These are phyloP conservation scores for Crypturellus tataupa DNA, from an alignment of 2,797 vertebrate genomes.

Conservation along the genomic window DNA sequence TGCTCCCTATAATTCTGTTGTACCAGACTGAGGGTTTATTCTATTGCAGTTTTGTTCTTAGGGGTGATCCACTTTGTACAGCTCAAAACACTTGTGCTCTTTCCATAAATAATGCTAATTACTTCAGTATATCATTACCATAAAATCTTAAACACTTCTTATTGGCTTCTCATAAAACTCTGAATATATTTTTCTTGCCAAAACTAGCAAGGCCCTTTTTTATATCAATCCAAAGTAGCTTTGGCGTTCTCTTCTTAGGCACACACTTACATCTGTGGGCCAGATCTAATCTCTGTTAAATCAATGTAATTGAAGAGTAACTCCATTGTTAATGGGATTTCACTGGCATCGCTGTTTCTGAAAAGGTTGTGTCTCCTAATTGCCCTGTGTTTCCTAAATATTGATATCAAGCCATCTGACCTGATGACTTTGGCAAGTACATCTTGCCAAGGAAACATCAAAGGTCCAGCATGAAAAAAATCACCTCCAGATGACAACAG, in stretches of 20 bases:
- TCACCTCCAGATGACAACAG: background rate
- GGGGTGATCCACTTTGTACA: conserved; percentile 1
- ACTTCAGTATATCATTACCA: conserved; percentile 43
- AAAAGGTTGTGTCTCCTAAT: background rate
- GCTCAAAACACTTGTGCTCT: conserved; percentile 8
- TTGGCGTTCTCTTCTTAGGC: conserved; percentile 50
- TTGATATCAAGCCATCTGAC: background rate
- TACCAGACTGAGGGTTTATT: background rate
- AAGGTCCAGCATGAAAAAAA: background rate
- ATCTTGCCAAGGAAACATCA: conserved; percentile 14
- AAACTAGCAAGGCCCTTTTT: conserved; percentile 21
- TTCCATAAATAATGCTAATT: conserved; percentile 37
- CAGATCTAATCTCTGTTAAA: conserved; percentile 45
- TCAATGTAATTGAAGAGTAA: conserved; percentile 45
- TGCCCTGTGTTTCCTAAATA: conserved; percentile 28
- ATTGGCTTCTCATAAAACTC: conserved; percentile 53
- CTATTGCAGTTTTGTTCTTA: conserved; percentile 3
- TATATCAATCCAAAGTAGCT: conserved; percentile 53
- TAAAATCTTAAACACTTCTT: conserved; percentile 52
- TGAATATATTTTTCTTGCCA: conserved; percentile 43
- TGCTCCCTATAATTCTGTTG: background rate
- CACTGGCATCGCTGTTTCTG: background rate
- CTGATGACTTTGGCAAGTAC: background rate
- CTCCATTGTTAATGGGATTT: conserved; percentile 29
- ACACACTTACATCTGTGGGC: conserved; percentile 10